These are phyloP conservation scores for Panurus biarmicus DNA, from an alignment of 2,113 vertebrate species.

Conservation along the genomic window DNA sequence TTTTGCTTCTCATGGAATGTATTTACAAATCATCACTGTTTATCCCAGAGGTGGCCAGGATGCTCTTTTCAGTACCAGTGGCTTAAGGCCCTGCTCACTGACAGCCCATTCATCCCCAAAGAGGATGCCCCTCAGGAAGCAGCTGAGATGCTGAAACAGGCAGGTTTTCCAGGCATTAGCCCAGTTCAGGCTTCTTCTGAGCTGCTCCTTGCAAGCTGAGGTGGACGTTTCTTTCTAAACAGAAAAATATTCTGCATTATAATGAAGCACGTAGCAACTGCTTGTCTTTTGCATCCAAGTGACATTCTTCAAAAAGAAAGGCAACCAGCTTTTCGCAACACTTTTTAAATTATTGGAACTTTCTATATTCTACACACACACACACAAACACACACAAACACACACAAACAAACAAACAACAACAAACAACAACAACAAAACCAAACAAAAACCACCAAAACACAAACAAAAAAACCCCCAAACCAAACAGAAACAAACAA, in stretches of 20 bases:
- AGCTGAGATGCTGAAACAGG: background rate
- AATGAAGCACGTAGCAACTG: background rate
- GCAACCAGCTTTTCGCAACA: background rate
- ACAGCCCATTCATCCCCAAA: no score
- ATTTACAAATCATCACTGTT: accelerated
- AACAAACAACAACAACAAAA: no score
- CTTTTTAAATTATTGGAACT: background rate
- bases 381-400: no score
- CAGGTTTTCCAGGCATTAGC: background rate
- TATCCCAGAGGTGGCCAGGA: background rate
- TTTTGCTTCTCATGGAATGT: background rate
- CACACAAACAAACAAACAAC: background rate
- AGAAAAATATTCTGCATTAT: background rate
- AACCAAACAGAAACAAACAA: background rate
- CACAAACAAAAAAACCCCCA: background rate
- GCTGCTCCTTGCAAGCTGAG: background rate
- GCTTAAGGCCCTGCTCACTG: accelerated
- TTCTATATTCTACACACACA: no score
- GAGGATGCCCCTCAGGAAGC: background rate
- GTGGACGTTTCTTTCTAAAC: background rate
- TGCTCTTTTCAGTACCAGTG: accelerated
- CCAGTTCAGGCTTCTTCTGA: background rate
- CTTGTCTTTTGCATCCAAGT: background rate
- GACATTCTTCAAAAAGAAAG: background rate
- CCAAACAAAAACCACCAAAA: background rate